A percentile compares a stretch with the other conserved stretches of the same genome.
Conservation (phyloP, 2,888 invertebrate genomes). For the Didymodactylos carnosus region DNA sequence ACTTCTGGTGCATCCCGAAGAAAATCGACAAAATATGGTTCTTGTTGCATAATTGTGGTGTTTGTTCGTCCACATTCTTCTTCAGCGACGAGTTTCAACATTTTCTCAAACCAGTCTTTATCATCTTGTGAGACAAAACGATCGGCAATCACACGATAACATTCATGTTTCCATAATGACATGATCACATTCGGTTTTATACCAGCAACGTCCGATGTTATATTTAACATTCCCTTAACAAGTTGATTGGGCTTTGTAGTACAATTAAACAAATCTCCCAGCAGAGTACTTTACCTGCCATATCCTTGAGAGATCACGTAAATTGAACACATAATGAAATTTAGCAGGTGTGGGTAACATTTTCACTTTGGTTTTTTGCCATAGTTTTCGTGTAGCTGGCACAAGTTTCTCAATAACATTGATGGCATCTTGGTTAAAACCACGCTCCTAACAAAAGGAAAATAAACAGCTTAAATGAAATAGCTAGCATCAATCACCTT, state of each 20-base stretch:
- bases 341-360: constrained; percentile 82
- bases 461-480: not conserved
- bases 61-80: constrained; percentile 42
- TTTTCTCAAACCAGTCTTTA: constrained; percentile 58
- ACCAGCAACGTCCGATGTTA: constrained; percentile 60
- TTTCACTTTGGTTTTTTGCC: constrained; percentile 62
- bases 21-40: constrained; percentile 81
- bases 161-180: constrained; percentile 84
- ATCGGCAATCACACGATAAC: constrained; percentile 46
- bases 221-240: constrained; percentile 54
- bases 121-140: constrained; percentile 37
- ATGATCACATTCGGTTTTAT: constrained; percentile 60
- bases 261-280: too few relatives aligned
- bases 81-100: constrained; percentile 48
- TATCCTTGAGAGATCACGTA: constrained; percentile 73
- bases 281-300: too few relatives aligned
- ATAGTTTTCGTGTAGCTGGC: constrained; percentile 62
- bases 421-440: constrained; percentile 60
- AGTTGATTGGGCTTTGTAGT: too few relatives aligned
- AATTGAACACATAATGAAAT: constrained; percentile 84
- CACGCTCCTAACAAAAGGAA: constrained; percentile 38
- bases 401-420: constrained; percentile 62
- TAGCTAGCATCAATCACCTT: not conserved
- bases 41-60: constrained; percentile 48
- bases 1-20: constrained; percentile 91